Evolutionary conservation across 2,888 invertebrate species (phyloP).

Genomic region (Hyposoter dolosus): DNA sequence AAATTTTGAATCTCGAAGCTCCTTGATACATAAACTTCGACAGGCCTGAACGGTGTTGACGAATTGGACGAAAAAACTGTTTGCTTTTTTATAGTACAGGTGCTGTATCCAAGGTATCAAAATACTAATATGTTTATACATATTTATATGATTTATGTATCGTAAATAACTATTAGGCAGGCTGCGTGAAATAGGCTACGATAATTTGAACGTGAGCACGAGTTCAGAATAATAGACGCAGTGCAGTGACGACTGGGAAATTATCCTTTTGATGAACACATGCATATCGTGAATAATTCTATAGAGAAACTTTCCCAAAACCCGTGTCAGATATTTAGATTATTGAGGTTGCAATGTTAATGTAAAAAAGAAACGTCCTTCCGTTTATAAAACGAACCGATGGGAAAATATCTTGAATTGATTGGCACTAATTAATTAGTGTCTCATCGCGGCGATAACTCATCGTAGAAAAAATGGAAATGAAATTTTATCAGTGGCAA

Average conservation of each 20-base stretch:
- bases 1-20: neutral
- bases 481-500: neutral
- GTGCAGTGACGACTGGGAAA: constrained; percentile 43
- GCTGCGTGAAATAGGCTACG: constrained; percentile 68
- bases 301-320: constrained; percentile 1
- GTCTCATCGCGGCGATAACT: neutral
- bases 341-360: neutral
- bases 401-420: neutral
- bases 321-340: constrained; percentile 6
- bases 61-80: constrained; percentile 12
- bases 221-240: constrained; percentile 29
- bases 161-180: constrained; percentile 65
- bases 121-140: constrained; percentile 62
- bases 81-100: constrained; percentile 40
- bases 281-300: constrained; percentile 17
- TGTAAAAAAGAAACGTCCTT: neutral
- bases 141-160: constrained; percentile 45
- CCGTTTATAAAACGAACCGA: neutral
- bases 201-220: constrained; percentile 65
- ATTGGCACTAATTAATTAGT: neutral
- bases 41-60: neutral
- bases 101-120: constrained; percentile 52
- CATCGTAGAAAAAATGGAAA: neutral
- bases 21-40: neutral
- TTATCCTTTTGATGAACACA: constrained; percentile 25